These are phyloP conservation scores for Pluvianellus socialis DNA, from an alignment of 2,113 vertebrate species.

Conservation along the genomic window DNA sequence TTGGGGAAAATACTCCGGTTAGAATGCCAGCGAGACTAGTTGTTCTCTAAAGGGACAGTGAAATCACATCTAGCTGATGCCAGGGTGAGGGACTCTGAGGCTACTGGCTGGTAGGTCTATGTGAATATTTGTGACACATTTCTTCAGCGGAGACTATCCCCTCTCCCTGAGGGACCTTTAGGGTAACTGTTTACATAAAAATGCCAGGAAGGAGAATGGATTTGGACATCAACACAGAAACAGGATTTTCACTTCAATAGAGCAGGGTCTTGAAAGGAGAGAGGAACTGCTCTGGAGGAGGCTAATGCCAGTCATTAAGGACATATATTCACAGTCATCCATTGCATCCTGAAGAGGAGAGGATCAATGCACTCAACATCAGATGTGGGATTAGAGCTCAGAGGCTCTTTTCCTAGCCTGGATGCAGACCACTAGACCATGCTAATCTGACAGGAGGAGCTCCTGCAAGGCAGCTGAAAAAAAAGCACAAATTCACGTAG, in stretches of 20 bases:
- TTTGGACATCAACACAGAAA: background rate
- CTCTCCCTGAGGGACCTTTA: background rate
- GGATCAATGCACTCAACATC: background rate
- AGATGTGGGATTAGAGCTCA: slow-evolving; percentile 12
- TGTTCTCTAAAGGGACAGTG: background rate
- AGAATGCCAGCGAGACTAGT: background rate
- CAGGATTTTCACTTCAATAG: background rate
- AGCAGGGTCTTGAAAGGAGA: background rate
- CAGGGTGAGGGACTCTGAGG: background rate
- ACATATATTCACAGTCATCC: background rate
- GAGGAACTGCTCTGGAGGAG: background rate
- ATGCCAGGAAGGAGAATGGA: background rate
- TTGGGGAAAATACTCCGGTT: background rate
- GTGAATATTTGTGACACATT: background rate
- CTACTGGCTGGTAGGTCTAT: background rate
- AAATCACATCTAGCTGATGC: background rate
- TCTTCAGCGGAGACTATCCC: background rate
- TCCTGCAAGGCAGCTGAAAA: background rate
- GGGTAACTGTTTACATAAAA: background rate
- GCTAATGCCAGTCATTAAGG: background rate
- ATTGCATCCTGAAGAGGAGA: background rate
- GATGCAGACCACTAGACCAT: slow-evolving; percentile 42
- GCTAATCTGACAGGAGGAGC: slow-evolving; percentile 23
- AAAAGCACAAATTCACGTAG: background rate
- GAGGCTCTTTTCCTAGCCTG: slow-evolving; percentile 33